phyloP scores from a whole-genome alignment of 1,140 invertebrate species.

The Hyles vespertilio region DNA sequence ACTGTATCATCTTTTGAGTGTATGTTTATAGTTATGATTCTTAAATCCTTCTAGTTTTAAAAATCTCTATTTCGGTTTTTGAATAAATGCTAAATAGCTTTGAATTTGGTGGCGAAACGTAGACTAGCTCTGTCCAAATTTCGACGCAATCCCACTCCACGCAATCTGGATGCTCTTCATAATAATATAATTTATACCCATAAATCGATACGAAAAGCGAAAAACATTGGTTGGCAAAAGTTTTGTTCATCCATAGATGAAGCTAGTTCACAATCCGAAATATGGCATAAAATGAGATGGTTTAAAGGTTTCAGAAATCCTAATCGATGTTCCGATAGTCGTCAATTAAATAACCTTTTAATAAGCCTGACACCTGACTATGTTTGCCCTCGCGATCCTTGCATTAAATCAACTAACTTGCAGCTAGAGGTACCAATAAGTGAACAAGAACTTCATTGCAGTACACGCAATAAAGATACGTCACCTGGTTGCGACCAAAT shows the following conservation, averaged over 20 bases:
- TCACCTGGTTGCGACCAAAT: background rate
- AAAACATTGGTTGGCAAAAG: constrained; percentile 8
- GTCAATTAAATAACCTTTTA: background rate
- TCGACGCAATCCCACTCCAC: no score
- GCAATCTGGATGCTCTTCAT: no score
- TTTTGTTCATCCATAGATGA: constrained; percentile 21
- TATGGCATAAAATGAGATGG: constrained; percentile 29
- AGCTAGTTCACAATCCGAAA: constrained; percentile 13
- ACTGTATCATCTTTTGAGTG: no score
- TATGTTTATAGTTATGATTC: no score
- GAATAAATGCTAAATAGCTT: no score
- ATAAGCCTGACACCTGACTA: constrained; percentile 2
- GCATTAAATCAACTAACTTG: constrained; percentile 5
- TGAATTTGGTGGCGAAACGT: no score
- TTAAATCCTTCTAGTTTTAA: no score
- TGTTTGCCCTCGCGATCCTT: background rate
- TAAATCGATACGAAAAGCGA: constrained; percentile 10
- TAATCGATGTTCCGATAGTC: background rate
- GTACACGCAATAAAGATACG: constrained; percentile 2
- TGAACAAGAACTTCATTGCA: constrained; percentile 10
- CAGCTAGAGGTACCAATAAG: constrained; percentile 5
- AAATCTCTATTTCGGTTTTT: no score
- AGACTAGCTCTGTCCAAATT: no score
- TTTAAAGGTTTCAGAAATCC: constrained; percentile 19
- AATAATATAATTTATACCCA: background rate